Percentiles rank a stretch among this genome's conserved stretches.
Evolutionary conservation across 2,113 vertebrate species (phyloP).

Genomic region (Poeciliopsis retropinna): DNA sequence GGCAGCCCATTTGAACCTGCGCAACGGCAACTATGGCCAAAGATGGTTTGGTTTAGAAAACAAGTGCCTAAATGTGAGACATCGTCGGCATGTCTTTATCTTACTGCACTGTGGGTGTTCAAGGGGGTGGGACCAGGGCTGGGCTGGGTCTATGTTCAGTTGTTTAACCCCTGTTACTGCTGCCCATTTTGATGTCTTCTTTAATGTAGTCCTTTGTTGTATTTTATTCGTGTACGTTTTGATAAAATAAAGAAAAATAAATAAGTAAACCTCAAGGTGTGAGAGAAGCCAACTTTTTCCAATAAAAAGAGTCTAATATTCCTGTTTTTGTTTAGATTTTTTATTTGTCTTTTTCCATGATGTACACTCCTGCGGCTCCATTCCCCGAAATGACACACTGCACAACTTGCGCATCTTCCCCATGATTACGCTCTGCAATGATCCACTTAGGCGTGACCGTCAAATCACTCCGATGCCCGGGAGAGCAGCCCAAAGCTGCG

Average conservation of each 20-base stretch:
- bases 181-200: slow-evolving; percentile 78
- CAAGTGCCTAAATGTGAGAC: slow-evolving; percentile 80
- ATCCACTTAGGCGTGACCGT: slow-evolving; percentile 63
- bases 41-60: slow-evolving; percentile 75
- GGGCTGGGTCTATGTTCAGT: slow-evolving; percentile 63
- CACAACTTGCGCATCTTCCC: slow-evolving; percentile 15
- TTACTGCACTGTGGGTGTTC: slow-evolving; percentile 69
- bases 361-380: background rate
- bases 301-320: background rate
- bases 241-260: slow-evolving; percentile 70
- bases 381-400: slow-evolving; percentile 24
- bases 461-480: slow-evolving; percentile 41
- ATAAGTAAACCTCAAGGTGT: slow-evolving; percentile 30
- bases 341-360: background rate
- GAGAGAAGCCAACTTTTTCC: slow-evolving; percentile 6
- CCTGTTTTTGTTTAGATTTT: background rate
- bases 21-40: slow-evolving; percentile 72
- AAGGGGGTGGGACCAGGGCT: slow-evolving; percentile 56
- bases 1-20: slow-evolving; percentile 45
- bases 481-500: slow-evolving; percentile 51
- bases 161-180: slow-evolving; percentile 74
- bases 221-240: slow-evolving; percentile 76
- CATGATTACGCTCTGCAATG: slow-evolving; percentile 51
- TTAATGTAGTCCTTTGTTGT: slow-evolving; percentile 79
- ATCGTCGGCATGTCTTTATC: slow-evolving; percentile 73